Evolutionary conservation across 2,888 invertebrate species (phyloP), one percentile per base, ranked within the genome.

Genomic region (Thymelicus lineola): DNA sequence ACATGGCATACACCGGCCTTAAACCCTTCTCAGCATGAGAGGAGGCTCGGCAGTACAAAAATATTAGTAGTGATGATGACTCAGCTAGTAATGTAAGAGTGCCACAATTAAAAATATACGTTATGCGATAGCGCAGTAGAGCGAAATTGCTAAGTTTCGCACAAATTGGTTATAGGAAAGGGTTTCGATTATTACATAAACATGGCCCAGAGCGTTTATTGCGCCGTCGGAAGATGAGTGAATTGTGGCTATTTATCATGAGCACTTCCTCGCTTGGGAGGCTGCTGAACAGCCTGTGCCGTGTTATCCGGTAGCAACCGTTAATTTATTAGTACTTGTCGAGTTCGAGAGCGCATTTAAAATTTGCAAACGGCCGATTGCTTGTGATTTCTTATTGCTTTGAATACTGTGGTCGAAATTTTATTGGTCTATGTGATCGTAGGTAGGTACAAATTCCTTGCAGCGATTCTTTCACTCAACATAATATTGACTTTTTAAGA

Each of bases 111-210:
- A 50, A 50, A 28, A 15, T 50, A 17, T 17, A 50, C 50, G 50
- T 50, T 17, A 17, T 50, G 5, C 3, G 3, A 17, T 50, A 50
- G 50, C 14, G 15, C 17, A 48, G 48, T 48, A 71, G 66, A 63
- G 28, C 57, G 38, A 64, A 73, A 71, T 48, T 71, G 61, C 38
- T 38, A 38, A 38, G 28, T 46, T 55, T n/a, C 67, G 62, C 70
- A 64, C 66, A 72, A 69, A 17, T 53, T 53, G 53, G 53, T 17
- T 53, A 7, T 53, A 53, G 53, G 6, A 53, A 53, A 53, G 20
- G 17, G 53, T 53, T 53, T 4, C 12, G 17, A 53, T 53, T 50
- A 17, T 50, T 53, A 17, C 10, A 12, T 53, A 53, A 53, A 53
- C 53, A 20, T 53, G 20, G 20, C 10, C 20, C 12, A 20, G 20